Evolutionary conservation across 2,797 vertebrate genomes (phyloP).

Genomic region (Chaunax sp.): DNA sequence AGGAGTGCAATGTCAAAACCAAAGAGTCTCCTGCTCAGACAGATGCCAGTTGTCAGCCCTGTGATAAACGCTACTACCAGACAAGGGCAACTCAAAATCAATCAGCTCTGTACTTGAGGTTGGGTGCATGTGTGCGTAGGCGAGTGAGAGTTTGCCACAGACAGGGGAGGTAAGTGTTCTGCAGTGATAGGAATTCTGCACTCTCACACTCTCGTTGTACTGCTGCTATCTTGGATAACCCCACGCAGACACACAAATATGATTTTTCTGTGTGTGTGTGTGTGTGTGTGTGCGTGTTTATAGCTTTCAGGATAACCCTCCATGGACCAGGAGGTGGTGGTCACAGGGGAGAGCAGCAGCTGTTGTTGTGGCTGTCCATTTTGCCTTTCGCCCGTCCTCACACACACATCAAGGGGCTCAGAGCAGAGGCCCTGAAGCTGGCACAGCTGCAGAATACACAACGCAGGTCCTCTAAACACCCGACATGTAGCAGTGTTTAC

Average conservation of each 20-base stretch:
- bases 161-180: conserved; percentile 22
- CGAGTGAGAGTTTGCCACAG: neutral
- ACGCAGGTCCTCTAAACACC: conserved; percentile 31
- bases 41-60: conserved; percentile 19
- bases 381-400: conserved; percentile 47
- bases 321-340: conserved; percentile 4
- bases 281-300: neutral
- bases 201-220: conserved; percentile 28
- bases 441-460: conserved; percentile 53
- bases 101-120: conserved; percentile 13
- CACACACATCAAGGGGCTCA: conserved; percentile 46
- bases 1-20: neutral
- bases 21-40: conserved; percentile 18
- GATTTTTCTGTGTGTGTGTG: conserved; percentile 16
- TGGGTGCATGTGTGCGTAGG: neutral
- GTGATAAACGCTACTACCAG: conserved; percentile 12
- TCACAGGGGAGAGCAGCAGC: conserved; percentile 55
- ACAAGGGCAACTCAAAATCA: conserved; percentile 27
- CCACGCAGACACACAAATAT: conserved; percentile 17
- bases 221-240: conserved; percentile 23
- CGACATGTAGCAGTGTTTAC: conserved; percentile 16
- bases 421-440: conserved; percentile 47
- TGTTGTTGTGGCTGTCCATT: conserved; percentile 58
- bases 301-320: conserved; percentile 17
- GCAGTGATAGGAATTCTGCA: conserved; percentile 34